These are phyloP conservation scores for Periophthalmodon schlosseri DNA, from an alignment of 2,113 vertebrate genomes.

Conservation along the genomic window DNA sequence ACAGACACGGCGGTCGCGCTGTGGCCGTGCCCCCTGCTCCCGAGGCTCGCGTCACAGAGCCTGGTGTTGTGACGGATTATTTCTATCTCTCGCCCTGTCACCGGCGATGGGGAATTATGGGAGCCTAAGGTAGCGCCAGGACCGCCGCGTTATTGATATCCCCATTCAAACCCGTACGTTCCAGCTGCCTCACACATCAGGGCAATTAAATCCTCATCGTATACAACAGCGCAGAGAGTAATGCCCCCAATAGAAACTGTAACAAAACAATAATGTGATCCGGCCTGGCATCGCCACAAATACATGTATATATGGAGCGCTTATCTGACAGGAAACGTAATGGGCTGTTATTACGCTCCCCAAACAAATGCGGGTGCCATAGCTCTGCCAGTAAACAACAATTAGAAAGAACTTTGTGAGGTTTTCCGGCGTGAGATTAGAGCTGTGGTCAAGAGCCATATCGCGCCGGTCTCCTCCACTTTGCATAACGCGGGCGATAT, in stretches of 20 bases:
- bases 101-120: slow-evolving; percentile 69
- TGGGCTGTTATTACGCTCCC: slow-evolving; percentile 61
- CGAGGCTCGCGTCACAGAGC: slow-evolving; percentile 55
- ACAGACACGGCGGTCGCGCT: background rate
- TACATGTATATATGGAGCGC: slow-evolving; percentile 33
- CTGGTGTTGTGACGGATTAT: slow-evolving; percentile 73
- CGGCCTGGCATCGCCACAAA: slow-evolving; percentile 59
- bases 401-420: slow-evolving; percentile 52
- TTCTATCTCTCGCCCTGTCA: slow-evolving; percentile 74
- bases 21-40: slow-evolving; percentile 52
- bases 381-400: slow-evolving; percentile 52
- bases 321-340: slow-evolving; percentile 57
- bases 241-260: slow-evolving; percentile 77
- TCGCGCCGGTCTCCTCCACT: slow-evolving; percentile 57
- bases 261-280: slow-evolving; percentile 72
- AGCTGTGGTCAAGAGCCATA: slow-evolving; percentile 64
- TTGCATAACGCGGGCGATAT: slow-evolving; percentile 71
- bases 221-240: slow-evolving; percentile 68
- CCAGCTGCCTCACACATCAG: slow-evolving; percentile 68
- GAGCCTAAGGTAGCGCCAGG: slow-evolving; percentile 59
- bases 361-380: slow-evolving; percentile 41
- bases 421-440: slow-evolving; percentile 38
- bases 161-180: slow-evolving; percentile 66
- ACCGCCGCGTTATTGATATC: slow-evolving; percentile 69
- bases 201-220: slow-evolving; percentile 70